Evolutionary conservation across 2,113 vertebrate species (phyloP), one percentile per base, ranked within the genome.

Genomic region (Psilopsiagon aurifrons): DNA sequence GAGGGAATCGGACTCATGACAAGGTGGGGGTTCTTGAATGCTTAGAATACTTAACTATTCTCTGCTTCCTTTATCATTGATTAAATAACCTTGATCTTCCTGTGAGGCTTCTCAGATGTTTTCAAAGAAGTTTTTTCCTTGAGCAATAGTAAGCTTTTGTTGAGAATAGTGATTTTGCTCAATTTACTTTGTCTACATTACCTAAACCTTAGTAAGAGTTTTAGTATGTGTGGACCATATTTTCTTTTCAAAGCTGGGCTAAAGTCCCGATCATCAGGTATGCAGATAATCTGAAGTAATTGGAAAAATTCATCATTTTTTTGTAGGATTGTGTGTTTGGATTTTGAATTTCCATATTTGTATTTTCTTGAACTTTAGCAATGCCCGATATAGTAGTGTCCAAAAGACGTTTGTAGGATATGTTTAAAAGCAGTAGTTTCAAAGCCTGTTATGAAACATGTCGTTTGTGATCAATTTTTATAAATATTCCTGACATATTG

Each of bases 1-100:
- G 99, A 99, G 81, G 98, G 98, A 19, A 75, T 98, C 4, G 98
- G 98, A 79, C 98, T 99, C 92, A 99, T 99, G 99, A 99, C 99
- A 64, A 99, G 99, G 99, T 99, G 89, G 93, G 97, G 46, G 69
- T 92, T 67, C 35, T 63, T 94, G 41, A 33, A 59, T 82, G 22
- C 62, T 37, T 66, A 64, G 60, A 43, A 6, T 17, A 57, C 7
- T 9, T 52, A 39, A 17, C 19, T 82, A 22, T 81, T 37, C 52
- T 76, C 15, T 52, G 11, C 23, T 90, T 23, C 16, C 33, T 90
- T 82, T 74, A 41, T 19, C 54, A 35, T 11, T 57, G 43, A 49
- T 62, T 39, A 33, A 79, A 52, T 28, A 47, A 27, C 13, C 25
- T 67, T 25, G 24, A 11, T 41, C 74, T 88, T 74, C 43, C 43